Conservation (phyloP, 2,888 invertebrate species). For the Sphinx pinastri region DNA sequence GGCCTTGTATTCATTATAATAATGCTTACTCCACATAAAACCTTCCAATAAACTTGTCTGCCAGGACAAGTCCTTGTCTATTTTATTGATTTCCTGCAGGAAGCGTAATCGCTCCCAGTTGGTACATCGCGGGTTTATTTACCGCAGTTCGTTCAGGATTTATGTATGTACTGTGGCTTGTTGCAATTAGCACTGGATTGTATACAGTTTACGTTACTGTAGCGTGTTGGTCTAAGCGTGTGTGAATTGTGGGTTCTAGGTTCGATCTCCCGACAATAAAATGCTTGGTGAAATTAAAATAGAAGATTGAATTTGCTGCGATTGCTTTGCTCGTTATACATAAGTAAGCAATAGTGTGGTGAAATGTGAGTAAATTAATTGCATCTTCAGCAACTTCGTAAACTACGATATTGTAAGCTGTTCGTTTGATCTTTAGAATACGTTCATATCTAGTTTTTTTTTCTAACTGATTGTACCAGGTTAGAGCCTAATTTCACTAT, state of each 20-base stretch:
- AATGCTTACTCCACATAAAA: neutral
- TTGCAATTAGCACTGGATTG: conserved; percentile 48
- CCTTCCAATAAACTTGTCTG: neutral
- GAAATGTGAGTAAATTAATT: too few relatives aligned
- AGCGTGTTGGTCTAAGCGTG: too few relatives aligned
- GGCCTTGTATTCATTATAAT: too few relatives aligned
- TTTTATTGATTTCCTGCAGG: conserved; percentile 9
- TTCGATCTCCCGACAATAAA: neutral
- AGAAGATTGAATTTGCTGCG: too few relatives aligned
- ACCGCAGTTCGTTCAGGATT: conserved; percentile 42
- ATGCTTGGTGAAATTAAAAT: neutral
- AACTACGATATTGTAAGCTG: too few relatives aligned
- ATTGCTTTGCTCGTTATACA: too few relatives aligned
- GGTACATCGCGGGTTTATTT: conserved; percentile 52
- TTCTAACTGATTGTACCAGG: too few relatives aligned
- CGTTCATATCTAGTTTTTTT: too few relatives aligned
- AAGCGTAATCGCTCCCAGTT: conserved; percentile 32
- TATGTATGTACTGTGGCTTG: conserved; percentile 46
- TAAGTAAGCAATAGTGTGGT: too few relatives aligned
- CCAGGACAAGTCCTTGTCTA: neutral
- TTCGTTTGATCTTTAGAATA: too few relatives aligned
- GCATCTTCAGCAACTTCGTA: too few relatives aligned
- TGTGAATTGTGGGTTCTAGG: neutral
- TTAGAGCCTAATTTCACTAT: too few relatives aligned
- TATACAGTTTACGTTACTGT: neutral